phyloP scores from a whole-genome alignment of 2,113 vertebrate species.

The Marcusenius ussheri region DNA sequence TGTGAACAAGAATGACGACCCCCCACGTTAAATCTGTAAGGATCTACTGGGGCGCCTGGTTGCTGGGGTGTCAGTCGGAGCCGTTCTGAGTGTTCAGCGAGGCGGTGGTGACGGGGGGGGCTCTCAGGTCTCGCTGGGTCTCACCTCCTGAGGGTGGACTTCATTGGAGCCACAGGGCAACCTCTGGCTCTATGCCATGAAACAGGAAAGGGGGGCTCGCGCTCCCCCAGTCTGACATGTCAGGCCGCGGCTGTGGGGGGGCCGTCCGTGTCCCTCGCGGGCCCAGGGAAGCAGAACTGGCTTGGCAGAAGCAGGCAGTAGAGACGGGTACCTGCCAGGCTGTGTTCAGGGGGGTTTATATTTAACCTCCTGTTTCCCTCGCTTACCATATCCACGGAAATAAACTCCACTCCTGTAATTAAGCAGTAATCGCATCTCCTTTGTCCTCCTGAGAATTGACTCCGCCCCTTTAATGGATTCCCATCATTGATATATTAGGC shows the following conservation, averaged over 20 bases:
- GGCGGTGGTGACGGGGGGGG: not conserved
- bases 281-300: not conserved
- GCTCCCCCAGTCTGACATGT: not conserved
- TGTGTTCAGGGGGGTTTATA: not conserved
- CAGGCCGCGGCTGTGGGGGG: not conserved
- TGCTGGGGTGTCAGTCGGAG: not conserved
- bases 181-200: not conserved
- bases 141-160: not conserved
- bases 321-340: not conserved
- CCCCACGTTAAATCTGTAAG: not conserved
- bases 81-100: not conserved
- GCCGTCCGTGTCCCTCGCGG: not conserved
- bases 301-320: not conserved
- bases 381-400: not conserved
- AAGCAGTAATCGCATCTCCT: not conserved
- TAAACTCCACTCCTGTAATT: not conserved
- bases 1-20: not conserved
- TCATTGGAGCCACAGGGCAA: not conserved
- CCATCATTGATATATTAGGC: not conserved
- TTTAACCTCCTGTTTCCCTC: not conserved
- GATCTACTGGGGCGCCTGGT: not conserved
- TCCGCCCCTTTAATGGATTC: not conserved
- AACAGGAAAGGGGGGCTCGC: not conserved
- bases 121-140: not conserved
- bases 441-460: not conserved